Base-by-base conservation (phyloP, 2,113 vertebrate genomes). In the Ochotona curzoniae region DNA sequence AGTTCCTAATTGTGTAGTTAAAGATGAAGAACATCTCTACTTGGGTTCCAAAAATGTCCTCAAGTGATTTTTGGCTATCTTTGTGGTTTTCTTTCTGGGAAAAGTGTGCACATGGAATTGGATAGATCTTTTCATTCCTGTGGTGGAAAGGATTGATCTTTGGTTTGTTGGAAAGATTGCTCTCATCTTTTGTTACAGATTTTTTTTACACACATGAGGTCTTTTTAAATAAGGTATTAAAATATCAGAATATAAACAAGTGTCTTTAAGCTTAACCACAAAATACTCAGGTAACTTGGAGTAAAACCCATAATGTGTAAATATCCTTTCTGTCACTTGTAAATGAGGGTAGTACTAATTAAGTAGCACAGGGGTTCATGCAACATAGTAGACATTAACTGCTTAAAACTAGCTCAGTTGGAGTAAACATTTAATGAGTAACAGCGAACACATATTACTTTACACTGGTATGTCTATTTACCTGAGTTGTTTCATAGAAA, bases 331-430 rank as follows among this genome's bases (percentile, higher is more conserved):
- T 63, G 32, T 64, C 14, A 10, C 66, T 90, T 84, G 21, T 92
- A 71, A 93, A 78, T 38, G 35, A 3, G 12, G 6, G 44, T 51
- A 21, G 9, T 60, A 66, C 3, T 67, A 81, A 0, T 54, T 78
- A 54, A 1, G 1, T 18, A 21, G 20, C 83, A 88, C 73, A 70
- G 32, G 86, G 10, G 15, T 66, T 87, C 38, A 47, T 67, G 9
- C 35, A 89, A 74, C 4, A 26, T 54, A 12, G 25, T 76, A 9
- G 54, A 87, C 89, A 83, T 78, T 49, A 91, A 89, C 11, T 38
- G 20, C 23, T 90, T 91, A 74, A 63, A 85, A 63, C 38, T 2
- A 44, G 10, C 47, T 32, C 1, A 26, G 3, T 82, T 14, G 63
- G 13, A 78, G 20, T 5, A 67, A 38, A 5, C 30, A 67, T 83